These are phyloP conservation scores for Bradypus variegatus DNA, from an alignment of 2,797 vertebrate species.

Conservation along the genomic window DNA sequence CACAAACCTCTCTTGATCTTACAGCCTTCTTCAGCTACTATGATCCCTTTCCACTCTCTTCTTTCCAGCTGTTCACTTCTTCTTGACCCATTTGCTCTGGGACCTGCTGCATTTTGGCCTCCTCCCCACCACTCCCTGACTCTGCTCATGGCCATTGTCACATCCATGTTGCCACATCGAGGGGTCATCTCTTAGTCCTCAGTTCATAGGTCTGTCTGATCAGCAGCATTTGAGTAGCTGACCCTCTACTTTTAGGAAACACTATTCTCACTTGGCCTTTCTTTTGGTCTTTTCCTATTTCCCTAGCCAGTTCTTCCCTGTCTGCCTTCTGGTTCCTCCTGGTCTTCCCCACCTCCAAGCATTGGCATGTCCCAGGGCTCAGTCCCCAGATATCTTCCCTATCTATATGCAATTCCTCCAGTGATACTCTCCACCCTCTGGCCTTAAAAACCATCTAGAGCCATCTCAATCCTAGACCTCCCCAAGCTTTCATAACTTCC, in stretches of 20 bases:
- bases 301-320: not conserved
- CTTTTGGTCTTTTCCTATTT: not conserved
- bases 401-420: too few species aligned
- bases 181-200: not conserved
- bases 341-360: not conserved
- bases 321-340: not conserved
- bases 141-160: too few species aligned
- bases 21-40: not conserved
- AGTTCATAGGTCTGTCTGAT: not conserved
- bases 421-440: not conserved
- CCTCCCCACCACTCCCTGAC: not conserved
- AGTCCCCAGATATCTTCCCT: not conserved
- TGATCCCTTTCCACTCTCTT: rapidly evolving
- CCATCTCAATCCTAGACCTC: not conserved
- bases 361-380: not conserved
- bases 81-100: not conserved
- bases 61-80: not conserved
- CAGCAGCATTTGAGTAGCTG: not conserved
- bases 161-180: not conserved
- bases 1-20: not conserved
- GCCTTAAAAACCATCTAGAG: not conserved
- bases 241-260: not conserved
- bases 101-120: not conserved
- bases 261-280: not conserved
- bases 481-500: not conserved